Conservation (phyloP, 2,797 vertebrate genomes). For the Sphaeramia orbicularis region DNA sequence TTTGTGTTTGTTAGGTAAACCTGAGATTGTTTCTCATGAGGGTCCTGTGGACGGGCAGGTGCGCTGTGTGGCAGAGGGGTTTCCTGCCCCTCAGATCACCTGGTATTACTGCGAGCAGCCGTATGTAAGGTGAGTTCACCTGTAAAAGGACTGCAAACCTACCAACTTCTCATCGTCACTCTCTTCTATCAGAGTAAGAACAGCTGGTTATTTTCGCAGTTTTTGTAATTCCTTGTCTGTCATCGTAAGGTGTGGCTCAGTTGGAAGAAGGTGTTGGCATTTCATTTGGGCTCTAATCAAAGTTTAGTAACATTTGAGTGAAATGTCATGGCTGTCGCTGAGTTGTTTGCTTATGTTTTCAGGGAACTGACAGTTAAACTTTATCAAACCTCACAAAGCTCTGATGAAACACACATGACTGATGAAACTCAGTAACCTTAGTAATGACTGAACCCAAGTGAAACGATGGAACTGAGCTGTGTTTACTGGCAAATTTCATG, state of each 20-base stretch:
- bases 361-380: background rate
- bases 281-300: background rate
- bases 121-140: conserved; percentile 88
- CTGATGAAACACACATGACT: background rate
- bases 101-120: conserved; percentile 95
- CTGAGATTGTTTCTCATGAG: conserved; percentile 90
- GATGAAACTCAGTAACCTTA: background rate
- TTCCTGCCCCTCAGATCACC: conserved; percentile 92
- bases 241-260: background rate
- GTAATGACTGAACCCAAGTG: background rate
- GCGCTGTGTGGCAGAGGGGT: conserved; percentile 93
- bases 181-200: background rate
- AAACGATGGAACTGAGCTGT: background rate
- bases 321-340: background rate
- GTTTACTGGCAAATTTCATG: conserved; percentile 1
- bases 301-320: background rate
- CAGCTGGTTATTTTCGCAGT: background rate
- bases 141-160: background rate
- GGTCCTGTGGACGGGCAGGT: conserved; percentile 91
- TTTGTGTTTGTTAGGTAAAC: conserved; percentile 87
- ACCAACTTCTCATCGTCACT: background rate
- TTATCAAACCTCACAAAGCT: background rate
- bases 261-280: background rate
- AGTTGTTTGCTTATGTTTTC: background rate
- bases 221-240: background rate